These are phyloP conservation scores for Lepidocyrtoides sp. DNA, from an alignment of 2,888 invertebrate species.

Conservation along the genomic window DNA sequence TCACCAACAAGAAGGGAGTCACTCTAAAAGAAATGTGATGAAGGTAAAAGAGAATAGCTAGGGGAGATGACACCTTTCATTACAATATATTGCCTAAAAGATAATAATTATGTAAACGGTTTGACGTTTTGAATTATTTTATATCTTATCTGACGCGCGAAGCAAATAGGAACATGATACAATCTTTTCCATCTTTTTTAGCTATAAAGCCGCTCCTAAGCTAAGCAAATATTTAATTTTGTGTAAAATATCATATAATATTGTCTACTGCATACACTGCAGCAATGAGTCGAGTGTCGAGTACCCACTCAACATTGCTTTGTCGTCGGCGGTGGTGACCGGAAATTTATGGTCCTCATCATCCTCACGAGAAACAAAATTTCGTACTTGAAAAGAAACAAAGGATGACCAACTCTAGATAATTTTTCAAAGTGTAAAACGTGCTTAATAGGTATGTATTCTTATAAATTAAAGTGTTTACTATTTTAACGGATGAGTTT, in stretches of 20 bases:
- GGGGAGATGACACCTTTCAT: conserved; percentile 62
- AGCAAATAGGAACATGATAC: conserved; percentile 16
- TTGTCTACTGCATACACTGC: no score
- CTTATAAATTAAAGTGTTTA: neutral
- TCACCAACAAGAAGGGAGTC: conserved; percentile 47
- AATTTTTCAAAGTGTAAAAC: no score
- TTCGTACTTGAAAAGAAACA: neutral
- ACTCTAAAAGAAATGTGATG: conserved; percentile 28
- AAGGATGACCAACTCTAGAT: neutral
- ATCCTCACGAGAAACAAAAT: conserved; percentile 4
- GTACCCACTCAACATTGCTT: neutral
- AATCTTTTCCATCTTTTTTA: conserved; percentile 45
- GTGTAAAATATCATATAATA: neutral
- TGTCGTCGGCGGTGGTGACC: neutral
- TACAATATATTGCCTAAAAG: conserved; percentile 38
- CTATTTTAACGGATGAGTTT: neutral
- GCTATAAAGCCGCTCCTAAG: conserved; percentile 44
- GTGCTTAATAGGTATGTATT: neutral
- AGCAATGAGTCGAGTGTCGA: no score
- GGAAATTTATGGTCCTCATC: conserved; percentile 59
- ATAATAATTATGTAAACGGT: conserved; percentile 61
- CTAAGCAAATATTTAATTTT: conserved; percentile 48
- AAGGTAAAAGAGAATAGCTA: conserved; percentile 37
- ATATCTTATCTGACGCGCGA: conserved; percentile 15
- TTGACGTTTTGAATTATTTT: conserved; percentile 58